Base-by-base conservation (phyloP, 2,797 vertebrate species). In the Enteromius argenteus region DNA sequence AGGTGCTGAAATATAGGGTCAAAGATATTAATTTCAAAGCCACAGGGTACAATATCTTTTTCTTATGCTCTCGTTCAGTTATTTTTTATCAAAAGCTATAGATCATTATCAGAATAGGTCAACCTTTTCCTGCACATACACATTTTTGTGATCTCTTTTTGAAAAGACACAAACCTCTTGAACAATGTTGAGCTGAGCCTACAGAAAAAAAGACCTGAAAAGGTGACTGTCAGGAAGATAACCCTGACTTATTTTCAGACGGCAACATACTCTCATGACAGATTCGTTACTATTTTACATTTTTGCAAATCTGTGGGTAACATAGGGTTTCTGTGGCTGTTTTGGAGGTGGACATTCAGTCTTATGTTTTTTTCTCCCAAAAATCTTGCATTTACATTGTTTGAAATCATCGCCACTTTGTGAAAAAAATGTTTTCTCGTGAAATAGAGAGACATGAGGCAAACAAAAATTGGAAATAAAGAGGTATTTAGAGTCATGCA, bases 21-120 rank as follows among this genome's bases (percentile, higher is more conserved):
- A 30, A 13, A 46, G 1, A 62, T 6, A 44, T 44, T 21, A 1
- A n/a, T 74, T 74, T 37, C 56, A 62, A 62, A 62, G 56, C 72
- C 27, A 64, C 14, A 17, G 3, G 49, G 30, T 21, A 35, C 15
- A 30, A 32, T 73, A 69, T 3, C 21, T 39, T 9, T 66, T 79
- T 27, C 17, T n/a, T 35, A 60, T 44, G 15, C 32, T 68, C 79
- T 80, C 66, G 56, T 80, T 80, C 68, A 60, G 27, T 68, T 67
- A 1, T 79, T 62, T 80, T 80, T 39, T 10, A 27, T 30, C n/a
- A 77, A 30, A 32, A 69, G 7, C 8, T 5, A 21, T 15, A 67
- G 5, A n/a, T 79, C 19, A 35, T 35, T 67, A 49, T 80, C 32
- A 42, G 37, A 81, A 62, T 46, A 19, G 23, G 27, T 32, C 68